Percentiles rank a stretch among this genome's conserved stretches.
phyloP scores from a whole-genome alignment of 2,888 invertebrate species.

The Erebia epiphron region DNA sequence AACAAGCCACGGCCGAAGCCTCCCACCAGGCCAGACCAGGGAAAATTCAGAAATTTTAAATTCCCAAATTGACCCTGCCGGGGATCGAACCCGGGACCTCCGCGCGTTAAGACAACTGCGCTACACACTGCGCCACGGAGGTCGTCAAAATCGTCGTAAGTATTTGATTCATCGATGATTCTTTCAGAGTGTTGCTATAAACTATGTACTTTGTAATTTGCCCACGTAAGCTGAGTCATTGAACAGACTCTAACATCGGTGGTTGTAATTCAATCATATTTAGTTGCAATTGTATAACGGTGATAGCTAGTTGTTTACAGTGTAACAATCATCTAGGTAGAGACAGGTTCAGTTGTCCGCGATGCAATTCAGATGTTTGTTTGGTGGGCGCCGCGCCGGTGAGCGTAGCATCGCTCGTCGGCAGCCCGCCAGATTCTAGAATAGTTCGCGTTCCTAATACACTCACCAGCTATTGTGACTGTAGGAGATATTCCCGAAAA shows the following conservation, averaged over 20 bases:
- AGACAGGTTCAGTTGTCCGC: neutral
- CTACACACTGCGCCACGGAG: no score
- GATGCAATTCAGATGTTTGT: conserved; percentile 5
- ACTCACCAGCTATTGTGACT: neutral
- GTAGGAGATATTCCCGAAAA: neutral
- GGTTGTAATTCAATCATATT: neutral
- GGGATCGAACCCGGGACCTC: no score
- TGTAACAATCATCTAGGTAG: conserved; percentile 1
- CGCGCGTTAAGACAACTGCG: no score
- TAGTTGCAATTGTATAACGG: neutral
- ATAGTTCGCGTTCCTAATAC: conserved; percentile 32
- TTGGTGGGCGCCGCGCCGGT: conserved; percentile 13
- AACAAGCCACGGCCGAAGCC: no score
- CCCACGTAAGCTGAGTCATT: no score
- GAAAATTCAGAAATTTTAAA: no score
- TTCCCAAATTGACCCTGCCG: no score
- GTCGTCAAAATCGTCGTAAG: rapidly evolving
- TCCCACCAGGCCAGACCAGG: no score
- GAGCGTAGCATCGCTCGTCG: neutral
- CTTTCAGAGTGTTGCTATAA: no score
- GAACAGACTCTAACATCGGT: no score
- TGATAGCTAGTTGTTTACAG: neutral
- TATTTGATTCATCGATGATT: no score
- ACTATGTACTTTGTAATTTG: no score
- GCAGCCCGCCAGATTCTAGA: conserved; percentile 35